Conservation (phyloP, 2,888 invertebrate species). For the Spodoptera littoralis region DNA sequence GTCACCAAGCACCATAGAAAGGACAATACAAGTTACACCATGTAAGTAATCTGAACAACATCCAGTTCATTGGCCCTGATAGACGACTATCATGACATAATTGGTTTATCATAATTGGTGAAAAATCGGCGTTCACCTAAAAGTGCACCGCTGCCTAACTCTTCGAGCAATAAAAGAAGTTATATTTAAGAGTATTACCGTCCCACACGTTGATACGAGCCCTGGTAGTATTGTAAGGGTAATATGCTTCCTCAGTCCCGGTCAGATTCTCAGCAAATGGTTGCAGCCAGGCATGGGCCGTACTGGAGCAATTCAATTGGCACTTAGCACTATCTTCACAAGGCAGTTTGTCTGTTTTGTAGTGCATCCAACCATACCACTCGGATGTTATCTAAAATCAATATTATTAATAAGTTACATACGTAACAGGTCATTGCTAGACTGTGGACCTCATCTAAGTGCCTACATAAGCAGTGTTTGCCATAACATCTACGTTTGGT, state of each 20-base stretch:
- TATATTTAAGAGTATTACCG: conserved; percentile 59
- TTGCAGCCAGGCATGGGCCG: conserved; percentile 69
- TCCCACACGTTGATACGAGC: conserved; percentile 70
- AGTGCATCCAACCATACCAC: conserved; percentile 99
- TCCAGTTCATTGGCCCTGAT: too few species aligned
- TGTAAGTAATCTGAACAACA: too few species aligned
- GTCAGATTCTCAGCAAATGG: conserved; percentile 71
- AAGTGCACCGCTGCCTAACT: not conserved
- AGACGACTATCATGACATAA: too few species aligned
- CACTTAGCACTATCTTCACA: conserved; percentile 73
- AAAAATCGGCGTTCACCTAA: too few species aligned
- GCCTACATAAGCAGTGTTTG: too few species aligned
- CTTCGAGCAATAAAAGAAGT: not conserved
- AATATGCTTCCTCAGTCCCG: conserved; percentile 70
- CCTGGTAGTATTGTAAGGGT: conserved; percentile 73
- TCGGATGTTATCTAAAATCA: conserved; percentile 93
- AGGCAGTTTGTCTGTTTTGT: conserved; percentile 90
- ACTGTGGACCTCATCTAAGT: too few species aligned
- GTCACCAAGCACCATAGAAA: too few species aligned
- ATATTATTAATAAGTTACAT: too few species aligned
- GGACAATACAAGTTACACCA: too few species aligned
- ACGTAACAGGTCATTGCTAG: too few species aligned
- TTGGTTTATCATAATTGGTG: too few species aligned
- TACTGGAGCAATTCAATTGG: conserved; percentile 62
- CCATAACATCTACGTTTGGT: too few species aligned